Evolutionary conservation across 2,888 invertebrate species (phyloP).

Genomic region (Sarcophaga subvicina): DNA sequence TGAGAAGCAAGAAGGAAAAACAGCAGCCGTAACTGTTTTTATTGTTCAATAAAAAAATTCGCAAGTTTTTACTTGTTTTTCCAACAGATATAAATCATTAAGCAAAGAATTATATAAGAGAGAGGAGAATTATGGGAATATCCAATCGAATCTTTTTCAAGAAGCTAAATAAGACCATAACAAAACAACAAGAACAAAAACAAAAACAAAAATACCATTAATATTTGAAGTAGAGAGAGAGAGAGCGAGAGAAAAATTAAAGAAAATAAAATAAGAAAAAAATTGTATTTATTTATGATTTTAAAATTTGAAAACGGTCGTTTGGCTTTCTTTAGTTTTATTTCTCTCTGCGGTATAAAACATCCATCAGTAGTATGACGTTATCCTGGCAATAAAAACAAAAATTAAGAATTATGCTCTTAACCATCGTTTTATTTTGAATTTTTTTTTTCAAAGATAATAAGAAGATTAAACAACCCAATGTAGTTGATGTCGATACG

Average conservation of each 20-base stretch:
- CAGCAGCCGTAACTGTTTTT: conserved; percentile 11
- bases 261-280: conserved; percentile 17
- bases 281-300: conserved; percentile 32
- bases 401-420: too few species aligned
- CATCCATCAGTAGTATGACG: neutral
- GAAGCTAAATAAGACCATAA: too few species aligned
- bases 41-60: conserved; percentile 25
- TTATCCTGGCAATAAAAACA: neutral
- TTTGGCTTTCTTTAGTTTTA: neutral
- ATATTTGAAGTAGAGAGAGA: neutral
- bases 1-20: neutral
- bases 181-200: neutral
- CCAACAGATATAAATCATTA: conserved; percentile 34
- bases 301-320: neutral
- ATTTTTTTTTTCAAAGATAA: too few species aligned
- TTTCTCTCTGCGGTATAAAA: neutral
- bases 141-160: too few species aligned
- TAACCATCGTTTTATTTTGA: too few species aligned
- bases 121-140: neutral
- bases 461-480: too few species aligned
- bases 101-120: neutral
- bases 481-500: too few species aligned
- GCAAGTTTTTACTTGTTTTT: neutral
- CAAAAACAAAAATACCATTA: neutral
- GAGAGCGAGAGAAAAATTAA: too few species aligned